Evolutionary conservation across 2,113 vertebrate genomes (phyloP), one percentile per base, ranked within the genome.

Genomic region (Toxotes jaculatrix): DNA sequence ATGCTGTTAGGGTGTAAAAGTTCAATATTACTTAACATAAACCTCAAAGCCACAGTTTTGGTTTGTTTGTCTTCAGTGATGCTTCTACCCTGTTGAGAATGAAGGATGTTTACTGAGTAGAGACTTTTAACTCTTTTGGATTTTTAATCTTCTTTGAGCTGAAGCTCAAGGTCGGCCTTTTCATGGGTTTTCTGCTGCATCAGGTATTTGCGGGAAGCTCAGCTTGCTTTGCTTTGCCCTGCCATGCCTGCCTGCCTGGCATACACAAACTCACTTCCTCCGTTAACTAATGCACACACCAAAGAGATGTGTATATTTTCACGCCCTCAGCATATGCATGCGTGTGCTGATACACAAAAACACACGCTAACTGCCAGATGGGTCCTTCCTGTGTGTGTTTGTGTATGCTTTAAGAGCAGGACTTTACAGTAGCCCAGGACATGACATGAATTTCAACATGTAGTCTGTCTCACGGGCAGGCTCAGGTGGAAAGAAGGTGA

Each of bases 171-270:
- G 90, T 91, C 80, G 72, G 77, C 75, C 82, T 83, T 84, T 86
- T 91, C 85, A 64, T 69, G 45, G 38, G 23, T 56, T 86, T 89
- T 88, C 69, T 89, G 90, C 90, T 87, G 90, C 78, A 83, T 93
- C 88, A 91, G 90, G 83, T 88, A 85, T 85, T 79, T 47, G 55
- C 65, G 70, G 70, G 73, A 80, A 75, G 83, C 85, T 85, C 62
- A 2, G 66, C 34, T 77, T 78, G 64, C 59, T 77, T 80, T 45
- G 79, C 63, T 65, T 69, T 27, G 27, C 27, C 27, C 1, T 27
- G 27, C 27, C 27, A n/a, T 64, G 38, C 77, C 77, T 76, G 80
- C 11, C 27, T 60, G 77, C 38, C 62, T 70, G 61, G 66, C 74
- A 74, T 60, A 71, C 66, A 80, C 77, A 82, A 67, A 79, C 53